A percentile compares a stretch with the other conserved stretches of the same genome.
These are phyloP conservation scores for Lamprotornis superbus DNA, from an alignment of 2,113 vertebrate genomes.

Conservation along the genomic window DNA sequence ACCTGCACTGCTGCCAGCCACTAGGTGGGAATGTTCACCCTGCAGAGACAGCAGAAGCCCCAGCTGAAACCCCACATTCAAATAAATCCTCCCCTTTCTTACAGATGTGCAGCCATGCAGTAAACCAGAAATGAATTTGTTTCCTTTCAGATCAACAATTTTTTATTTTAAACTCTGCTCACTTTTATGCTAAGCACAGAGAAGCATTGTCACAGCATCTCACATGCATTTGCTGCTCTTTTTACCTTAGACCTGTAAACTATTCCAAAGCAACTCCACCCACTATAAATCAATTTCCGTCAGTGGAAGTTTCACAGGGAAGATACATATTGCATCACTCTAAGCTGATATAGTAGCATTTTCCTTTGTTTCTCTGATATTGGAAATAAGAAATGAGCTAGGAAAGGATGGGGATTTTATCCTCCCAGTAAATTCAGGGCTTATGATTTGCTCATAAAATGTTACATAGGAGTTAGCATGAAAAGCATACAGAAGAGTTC, in stretches of 20 bases:
- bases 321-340: neutral
- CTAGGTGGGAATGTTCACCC: conserved; percentile 57
- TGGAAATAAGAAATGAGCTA: neutral
- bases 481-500: neutral
- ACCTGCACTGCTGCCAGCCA: neutral
- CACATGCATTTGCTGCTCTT: neutral
- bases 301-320: neutral
- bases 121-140: neutral
- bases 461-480: neutral
- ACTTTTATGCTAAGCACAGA: neutral
- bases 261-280: neutral
- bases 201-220: neutral
- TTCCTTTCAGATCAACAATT: neutral
- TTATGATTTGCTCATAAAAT: neutral
- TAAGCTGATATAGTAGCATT: neutral
- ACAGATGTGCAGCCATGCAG: neutral
- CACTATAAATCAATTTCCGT: neutral
- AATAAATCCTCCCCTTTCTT: neutral
- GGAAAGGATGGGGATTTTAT: neutral
- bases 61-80: neutral
- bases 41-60: neutral
- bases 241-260: neutral
- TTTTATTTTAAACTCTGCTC: neutral
- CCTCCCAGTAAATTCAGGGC: neutral
- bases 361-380: neutral